Evolutionary conservation across 2,797 vertebrate species (phyloP), one percentile per base, ranked within the genome.

Genomic region (Arvicola amphibius): DNA sequence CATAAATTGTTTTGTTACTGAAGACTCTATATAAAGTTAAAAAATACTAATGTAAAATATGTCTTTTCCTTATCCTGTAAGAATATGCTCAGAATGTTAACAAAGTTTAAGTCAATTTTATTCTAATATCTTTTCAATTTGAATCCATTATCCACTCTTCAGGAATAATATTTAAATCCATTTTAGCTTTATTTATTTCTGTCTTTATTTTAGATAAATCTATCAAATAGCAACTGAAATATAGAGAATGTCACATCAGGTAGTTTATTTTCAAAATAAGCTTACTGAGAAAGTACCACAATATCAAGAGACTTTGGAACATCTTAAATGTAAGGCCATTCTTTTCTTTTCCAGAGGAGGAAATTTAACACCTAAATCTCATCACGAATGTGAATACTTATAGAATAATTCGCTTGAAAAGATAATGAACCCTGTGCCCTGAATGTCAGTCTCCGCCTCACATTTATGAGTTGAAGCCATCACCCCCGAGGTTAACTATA

Each of bases 11-110:
- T 90, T 78, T 94, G 43, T 81, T 61, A 48, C 5, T 92, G 46
- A 96, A 76, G 81, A 77, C 85, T 77, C 84, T 81, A 65, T 83
- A 77, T 77, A 19, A 86, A 40, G 37, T 85, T 92, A 51, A 71
- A 92, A 92, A 87, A 88, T 83, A 53, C 32, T 56, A 81, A 53
- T 83, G 73, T n/a, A 65, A 77, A 61, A 40, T 78, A 76, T 87
- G 29, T 21, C 21, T 92, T 74, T 74, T 76, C 29, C 59, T 92
- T 81, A 77, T 90, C 29, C 43, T 80, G 7, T 53, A 71, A 29
- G 14, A 14, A 48, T 53, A 43, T 14, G 37, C 4, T 46, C 37
- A 81, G 14, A 32, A 56, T 76, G 46, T 88, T 80, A 13, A 53
- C 79, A 92, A 53, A 69, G 53, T 90, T 69, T 76, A 61, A 80